Conservation (phyloP, 2,113 vertebrate genomes). For the Tachysurus fulvidraco region DNA sequence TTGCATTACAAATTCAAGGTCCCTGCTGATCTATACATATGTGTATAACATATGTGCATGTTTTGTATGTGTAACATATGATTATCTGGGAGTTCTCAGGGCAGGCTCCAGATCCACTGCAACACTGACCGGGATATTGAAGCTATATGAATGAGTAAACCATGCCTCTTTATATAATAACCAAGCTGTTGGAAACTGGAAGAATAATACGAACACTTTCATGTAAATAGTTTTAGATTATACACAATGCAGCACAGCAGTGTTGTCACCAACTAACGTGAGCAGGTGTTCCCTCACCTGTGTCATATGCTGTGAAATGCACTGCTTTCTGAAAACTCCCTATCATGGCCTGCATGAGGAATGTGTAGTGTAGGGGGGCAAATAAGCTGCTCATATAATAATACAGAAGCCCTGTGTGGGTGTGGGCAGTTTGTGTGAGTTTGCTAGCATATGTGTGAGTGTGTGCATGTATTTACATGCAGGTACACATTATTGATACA, state of each 20-base stretch:
- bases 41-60: background rate
- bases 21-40: background rate
- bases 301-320: background rate
- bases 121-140: background rate
- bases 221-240: background rate
- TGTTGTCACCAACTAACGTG: background rate
- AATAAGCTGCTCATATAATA: constrained; percentile 2
- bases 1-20: background rate
- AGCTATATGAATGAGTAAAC: background rate
- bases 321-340: constrained; percentile 17
- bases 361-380: constrained; percentile 2
- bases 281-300: constrained; percentile 17
- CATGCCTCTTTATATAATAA: background rate
- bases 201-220: background rate
- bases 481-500: constrained; percentile 14
- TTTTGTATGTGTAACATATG: background rate
- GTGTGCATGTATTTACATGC: background rate
- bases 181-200: background rate
- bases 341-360: background rate
- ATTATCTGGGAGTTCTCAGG: background rate
- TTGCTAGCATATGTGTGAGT: constrained; percentile 22
- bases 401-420: background rate
- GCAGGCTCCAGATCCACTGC: too few species aligned
- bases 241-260: background rate
- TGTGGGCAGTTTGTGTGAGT: constrained; percentile 4